These are phyloP conservation scores for Drosophila arizonae DNA, from an alignment of 1,140 invertebrate genomes.

Conservation along the genomic window DNA sequence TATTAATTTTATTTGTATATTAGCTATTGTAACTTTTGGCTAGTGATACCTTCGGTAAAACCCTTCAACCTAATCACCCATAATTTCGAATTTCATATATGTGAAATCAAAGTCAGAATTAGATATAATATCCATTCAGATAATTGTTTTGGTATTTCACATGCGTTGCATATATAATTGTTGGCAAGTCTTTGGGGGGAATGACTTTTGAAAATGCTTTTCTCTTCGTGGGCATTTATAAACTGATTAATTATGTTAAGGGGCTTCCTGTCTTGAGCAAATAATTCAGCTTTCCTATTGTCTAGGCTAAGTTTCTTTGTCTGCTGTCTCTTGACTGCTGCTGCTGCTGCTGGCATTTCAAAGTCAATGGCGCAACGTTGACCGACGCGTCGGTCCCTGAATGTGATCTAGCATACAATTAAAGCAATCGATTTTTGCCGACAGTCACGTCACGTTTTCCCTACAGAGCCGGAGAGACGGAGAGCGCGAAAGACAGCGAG, in stretches of 20 bases:
- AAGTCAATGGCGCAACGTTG: conserved; percentile 41
- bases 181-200: conserved; percentile 1
- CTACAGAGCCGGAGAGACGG: neutral
- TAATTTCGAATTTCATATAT: too few relatives aligned
- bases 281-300: conserved; percentile 46
- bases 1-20: too few relatives aligned
- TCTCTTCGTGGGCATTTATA: conserved; percentile 50
- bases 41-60: too few relatives aligned
- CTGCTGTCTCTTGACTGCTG: conserved; percentile 24
- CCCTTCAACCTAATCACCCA: too few relatives aligned
- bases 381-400: conserved; percentile 10
- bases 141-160: neutral
- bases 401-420: conserved; percentile 27
- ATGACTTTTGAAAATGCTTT: conserved; percentile 29
- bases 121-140: neutral
- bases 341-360: conserved; percentile 40
- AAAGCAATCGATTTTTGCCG: conserved; percentile 44
- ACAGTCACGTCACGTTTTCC: conserved; percentile 71
- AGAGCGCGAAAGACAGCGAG: neutral
- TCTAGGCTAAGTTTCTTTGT: conserved; percentile 30
- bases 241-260: conserved; percentile 74
- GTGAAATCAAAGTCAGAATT: too few relatives aligned
- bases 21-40: too few relatives aligned
- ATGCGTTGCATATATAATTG: conserved; percentile 9
- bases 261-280: conserved; percentile 77